These are phyloP conservation scores for Lacerta bilineata DNA, from an alignment of 2,797 vertebrate species.

Conservation along the genomic window DNA sequence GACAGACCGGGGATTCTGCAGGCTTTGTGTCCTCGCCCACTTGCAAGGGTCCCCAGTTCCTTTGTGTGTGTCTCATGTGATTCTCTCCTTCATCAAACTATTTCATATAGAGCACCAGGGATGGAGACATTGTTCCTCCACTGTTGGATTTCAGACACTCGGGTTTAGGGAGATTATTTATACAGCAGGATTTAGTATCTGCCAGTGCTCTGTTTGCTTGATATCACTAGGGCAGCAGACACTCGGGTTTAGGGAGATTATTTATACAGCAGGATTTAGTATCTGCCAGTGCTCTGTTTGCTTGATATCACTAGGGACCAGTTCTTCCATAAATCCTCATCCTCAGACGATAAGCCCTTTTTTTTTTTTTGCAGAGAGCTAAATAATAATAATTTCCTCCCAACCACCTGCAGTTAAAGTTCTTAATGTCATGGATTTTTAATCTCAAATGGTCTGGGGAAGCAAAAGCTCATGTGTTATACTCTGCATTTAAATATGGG, in stretches of 20 bases:
- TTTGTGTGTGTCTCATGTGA: not conserved
- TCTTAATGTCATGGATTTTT: constrained; percentile 54
- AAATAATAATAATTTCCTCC: constrained; percentile 18
- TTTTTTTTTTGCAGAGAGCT: constrained; percentile 11
- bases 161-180: constrained; percentile 68
- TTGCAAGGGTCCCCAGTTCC: not conserved
- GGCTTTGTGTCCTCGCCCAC: no score
- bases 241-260: constrained; percentile 66
- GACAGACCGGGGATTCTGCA: no score
- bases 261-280: constrained; percentile 67
- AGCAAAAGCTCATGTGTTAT: constrained; percentile 8
- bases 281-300: constrained; percentile 63
- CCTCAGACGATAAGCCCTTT: constrained; percentile 45
- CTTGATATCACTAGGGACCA: constrained; percentile 49
- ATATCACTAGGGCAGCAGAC: constrained; percentile 53
- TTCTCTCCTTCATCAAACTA: not conserved
- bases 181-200: constrained; percentile 68
- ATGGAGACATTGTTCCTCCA: constrained; percentile 52
- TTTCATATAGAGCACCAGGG: constrained; percentile 37
- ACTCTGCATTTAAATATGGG: not conserved
- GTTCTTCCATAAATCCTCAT: constrained; percentile 70
- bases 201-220: constrained; percentile 60
- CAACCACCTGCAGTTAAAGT: constrained; percentile 42
- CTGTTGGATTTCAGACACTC: constrained; percentile 60
- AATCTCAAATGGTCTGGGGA: constrained; percentile 42